Conservation (phyloP, 2,113 vertebrate genomes). For the Siphamia tubifer region DNA sequence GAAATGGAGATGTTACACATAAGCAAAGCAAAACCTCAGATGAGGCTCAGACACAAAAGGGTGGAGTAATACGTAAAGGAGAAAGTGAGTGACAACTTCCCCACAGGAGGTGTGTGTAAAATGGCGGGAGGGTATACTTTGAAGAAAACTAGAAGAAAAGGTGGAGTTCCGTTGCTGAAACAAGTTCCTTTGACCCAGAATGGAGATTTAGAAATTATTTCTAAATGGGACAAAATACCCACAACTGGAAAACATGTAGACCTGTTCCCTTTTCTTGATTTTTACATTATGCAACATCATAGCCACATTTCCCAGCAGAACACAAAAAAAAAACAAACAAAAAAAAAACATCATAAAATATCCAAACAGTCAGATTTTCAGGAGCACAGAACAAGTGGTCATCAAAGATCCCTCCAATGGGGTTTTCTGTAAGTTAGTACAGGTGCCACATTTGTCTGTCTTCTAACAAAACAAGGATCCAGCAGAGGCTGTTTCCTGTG, state of each 20-base stretch:
- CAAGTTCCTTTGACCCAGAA: background rate
- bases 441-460: conserved; percentile 20
- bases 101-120: conserved; percentile 5
- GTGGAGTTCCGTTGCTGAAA: background rate
- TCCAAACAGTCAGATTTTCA: background rate
- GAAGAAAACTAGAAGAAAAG: background rate
- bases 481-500: background rate
- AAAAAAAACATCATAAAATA: conserved; percentile 5
- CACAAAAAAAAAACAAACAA: too few relatives aligned
- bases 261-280: background rate
- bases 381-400: conserved; percentile 1
- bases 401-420: background rate
- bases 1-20: conserved; percentile 51
- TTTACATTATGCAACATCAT: conserved; percentile 5
- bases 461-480: conserved; percentile 7
- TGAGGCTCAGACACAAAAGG: conserved; percentile 1
- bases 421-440: background rate
- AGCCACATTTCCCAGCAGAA: background rate
- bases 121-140: background rate
- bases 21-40: conserved; percentile 43
- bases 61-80: conserved; percentile 5
- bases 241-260: background rate
- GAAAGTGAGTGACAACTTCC: background rate
- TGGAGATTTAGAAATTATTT: background rate
- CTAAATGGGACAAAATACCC: background rate